Percentiles rank a stretch among this genome's conserved stretches.
phyloP scores from a whole-genome alignment of 2,797 vertebrate species.

The Clarias laeviceps region DNA sequence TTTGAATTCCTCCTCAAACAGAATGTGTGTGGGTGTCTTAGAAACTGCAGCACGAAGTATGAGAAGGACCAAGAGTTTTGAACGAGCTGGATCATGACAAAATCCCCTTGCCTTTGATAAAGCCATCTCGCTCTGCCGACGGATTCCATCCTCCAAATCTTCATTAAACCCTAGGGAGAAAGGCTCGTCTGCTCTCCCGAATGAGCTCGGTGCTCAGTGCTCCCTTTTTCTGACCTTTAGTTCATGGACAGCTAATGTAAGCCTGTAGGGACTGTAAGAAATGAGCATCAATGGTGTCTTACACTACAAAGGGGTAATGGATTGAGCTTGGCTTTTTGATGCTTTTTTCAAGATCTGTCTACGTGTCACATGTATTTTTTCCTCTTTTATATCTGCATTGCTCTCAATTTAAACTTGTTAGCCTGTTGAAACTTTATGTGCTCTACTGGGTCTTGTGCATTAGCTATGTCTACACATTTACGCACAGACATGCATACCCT shows the following conservation, averaged over 20 bases:
- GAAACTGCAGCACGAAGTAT: slow-evolving; percentile 4
- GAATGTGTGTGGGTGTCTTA: slow-evolving; percentile 12
- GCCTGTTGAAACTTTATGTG: background rate
- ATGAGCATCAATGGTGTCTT: slow-evolving; percentile 14
- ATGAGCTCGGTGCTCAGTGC: background rate
- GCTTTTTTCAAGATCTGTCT: too few relatives aligned
- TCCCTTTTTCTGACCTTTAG: slow-evolving; percentile 26
- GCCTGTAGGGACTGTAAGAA: background rate
- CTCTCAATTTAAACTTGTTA: background rate
- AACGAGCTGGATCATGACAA: slow-evolving; percentile 30
- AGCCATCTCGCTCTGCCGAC: slow-evolving; percentile 28
- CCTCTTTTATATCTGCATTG: background rate
- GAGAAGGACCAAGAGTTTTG: slow-evolving; percentile 29
- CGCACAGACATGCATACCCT: background rate
- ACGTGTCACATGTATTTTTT: background rate
- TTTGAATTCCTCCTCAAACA: background rate
- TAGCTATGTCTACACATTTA: background rate
- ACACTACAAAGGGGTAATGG: background rate
- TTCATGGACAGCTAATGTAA: slow-evolving; percentile 19
- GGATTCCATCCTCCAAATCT: slow-evolving; percentile 50
- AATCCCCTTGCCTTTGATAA: slow-evolving; percentile 40
- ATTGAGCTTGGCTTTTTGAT: background rate
- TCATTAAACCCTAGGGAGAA: slow-evolving; percentile 44
- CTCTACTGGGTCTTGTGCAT: background rate
- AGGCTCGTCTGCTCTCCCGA: slow-evolving; percentile 24